phyloP scores from a whole-genome alignment of 2,888 invertebrate species.

The Synanthedon tipuliformis region DNA sequence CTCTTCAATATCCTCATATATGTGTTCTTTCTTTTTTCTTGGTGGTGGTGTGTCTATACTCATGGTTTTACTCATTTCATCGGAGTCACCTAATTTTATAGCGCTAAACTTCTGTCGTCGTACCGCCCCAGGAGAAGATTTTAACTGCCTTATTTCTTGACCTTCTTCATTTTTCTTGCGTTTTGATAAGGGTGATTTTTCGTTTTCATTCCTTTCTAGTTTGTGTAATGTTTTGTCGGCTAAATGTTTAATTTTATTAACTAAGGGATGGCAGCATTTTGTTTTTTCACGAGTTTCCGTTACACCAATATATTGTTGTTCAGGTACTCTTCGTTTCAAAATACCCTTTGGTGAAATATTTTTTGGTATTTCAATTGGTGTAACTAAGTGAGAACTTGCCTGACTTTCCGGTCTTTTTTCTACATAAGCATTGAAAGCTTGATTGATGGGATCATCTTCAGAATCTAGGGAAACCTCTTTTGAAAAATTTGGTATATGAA shows the following conservation, averaged over 20 bases:
- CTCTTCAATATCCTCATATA: slow-evolving; percentile 73
- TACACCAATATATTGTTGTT: slow-evolving; percentile 48
- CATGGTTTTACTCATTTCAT: slow-evolving; percentile 63
- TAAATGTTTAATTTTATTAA: slow-evolving; percentile 74
- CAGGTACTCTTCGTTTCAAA: slow-evolving; percentile 61
- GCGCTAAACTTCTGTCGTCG: slow-evolving; percentile 65
- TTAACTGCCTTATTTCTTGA: slow-evolving; percentile 72
- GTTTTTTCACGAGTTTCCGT: slow-evolving; percentile 62
- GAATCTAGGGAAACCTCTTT: slow-evolving; percentile 59
- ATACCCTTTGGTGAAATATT: slow-evolving; percentile 65
- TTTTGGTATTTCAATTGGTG: slow-evolving; percentile 46
- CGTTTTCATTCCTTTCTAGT: slow-evolving; percentile 53
- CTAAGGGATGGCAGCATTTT: slow-evolving; percentile 72
- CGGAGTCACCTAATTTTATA: slow-evolving; percentile 60
- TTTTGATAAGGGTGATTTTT: slow-evolving; percentile 49
- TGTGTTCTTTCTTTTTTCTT: slow-evolving; percentile 70
- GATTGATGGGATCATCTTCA: slow-evolving; percentile 50
- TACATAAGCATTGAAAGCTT: slow-evolving; percentile 21
- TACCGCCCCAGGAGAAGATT: slow-evolving; percentile 72
- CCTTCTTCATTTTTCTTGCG: slow-evolving; percentile 64
- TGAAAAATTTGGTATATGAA: slow-evolving; percentile 63
- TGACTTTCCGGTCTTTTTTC: slow-evolving; percentile 45
- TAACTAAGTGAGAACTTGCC: slow-evolving; percentile 28
- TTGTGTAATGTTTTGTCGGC: slow-evolving; percentile 72
- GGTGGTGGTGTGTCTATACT: slow-evolving; percentile 51